Evolutionary conservation across 2,113 vertebrate genomes (phyloP), one percentile per base, ranked within the genome.

Genomic region (Ptyas mucosa): DNA sequence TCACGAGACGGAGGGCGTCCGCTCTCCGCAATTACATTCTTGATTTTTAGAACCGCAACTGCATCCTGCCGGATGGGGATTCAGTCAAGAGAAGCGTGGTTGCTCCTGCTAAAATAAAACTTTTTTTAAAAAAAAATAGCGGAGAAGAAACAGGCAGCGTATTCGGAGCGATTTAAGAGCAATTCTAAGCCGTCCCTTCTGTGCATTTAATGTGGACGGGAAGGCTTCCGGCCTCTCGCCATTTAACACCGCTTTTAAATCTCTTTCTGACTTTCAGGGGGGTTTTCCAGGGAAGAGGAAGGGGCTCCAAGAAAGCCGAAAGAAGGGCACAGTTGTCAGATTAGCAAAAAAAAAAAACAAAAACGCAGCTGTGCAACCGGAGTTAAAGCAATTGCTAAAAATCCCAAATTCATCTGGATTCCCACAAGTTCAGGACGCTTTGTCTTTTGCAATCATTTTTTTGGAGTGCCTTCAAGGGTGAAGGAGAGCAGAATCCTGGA

Each of bases 401-500:
- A 15, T 24, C 1, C 24, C 3, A 39, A 24, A 23, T 14, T 26
- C 58, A 18, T 6, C 21, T 18, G 23, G 87, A 34, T 52, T 9
- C 46, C 52, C 39, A 54, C 21, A 12, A 24, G 12, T n/a, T 29
- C 29, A 46, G 58, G 14, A 94, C 91, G 51, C 90, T 89, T 39
- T 91, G 91, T 51, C 94, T 92, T 93, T 43, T 57, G 94, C 95
- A 92, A 94, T 92, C 85, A 93, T 58, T 90, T 94, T 55, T 18
- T 2, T 46, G 93, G 92, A 88, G 91, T 2, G 10, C 24, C 51
- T 89, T 93, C 95, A 58, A 3, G 92, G 93, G 86, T 0, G 0
- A 94, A 94, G 95, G 58, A 85, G 87, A 90, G 69, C 89, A 94
- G 55, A 81, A 54, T 93, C 61, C 34, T 90, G 95, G 94, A 94